Percentiles rank a stretch among this genome's conserved stretches.
Evolutionary conservation across 2,113 vertebrate genomes (phyloP).

Genomic region (Perccottus glenii): DNA sequence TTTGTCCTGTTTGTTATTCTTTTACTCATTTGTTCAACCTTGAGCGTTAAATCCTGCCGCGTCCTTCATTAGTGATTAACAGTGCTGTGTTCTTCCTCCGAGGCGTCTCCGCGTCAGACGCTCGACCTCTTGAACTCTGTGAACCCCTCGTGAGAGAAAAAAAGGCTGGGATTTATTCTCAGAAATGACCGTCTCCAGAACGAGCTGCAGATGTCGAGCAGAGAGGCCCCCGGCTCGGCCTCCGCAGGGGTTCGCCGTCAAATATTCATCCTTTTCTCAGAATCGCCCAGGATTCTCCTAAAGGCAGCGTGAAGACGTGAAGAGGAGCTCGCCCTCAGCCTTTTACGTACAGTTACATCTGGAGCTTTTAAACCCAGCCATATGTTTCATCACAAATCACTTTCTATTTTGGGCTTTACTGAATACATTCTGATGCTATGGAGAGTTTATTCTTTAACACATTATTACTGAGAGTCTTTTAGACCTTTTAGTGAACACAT

Average conservation of each 20-base stretch:
- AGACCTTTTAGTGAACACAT: no score
- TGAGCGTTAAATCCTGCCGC: constrained; percentile 63
- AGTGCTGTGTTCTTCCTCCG: constrained; percentile 59
- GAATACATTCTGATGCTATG: no score
- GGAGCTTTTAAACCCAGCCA: no score
- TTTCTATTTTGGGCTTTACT: no score
- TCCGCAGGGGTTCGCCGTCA: constrained; percentile 29
- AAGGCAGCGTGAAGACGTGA: constrained; percentile 9
- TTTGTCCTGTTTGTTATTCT: constrained; percentile 41
- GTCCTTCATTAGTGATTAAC: constrained; percentile 74
- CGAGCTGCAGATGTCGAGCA: no score
- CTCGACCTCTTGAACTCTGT: constrained; percentile 55
- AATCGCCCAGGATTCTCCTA: constrained; percentile 23
- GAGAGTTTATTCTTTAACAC: no score
- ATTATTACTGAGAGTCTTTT: no score
- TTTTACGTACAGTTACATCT: no score
- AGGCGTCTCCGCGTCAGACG: constrained; percentile 48
- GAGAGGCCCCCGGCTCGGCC: no score
- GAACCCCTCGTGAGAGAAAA: constrained; percentile 38
- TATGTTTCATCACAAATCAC: no score
- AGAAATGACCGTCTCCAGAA: no score
- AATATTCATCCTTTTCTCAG: constrained; percentile 41
- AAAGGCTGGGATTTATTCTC: constrained; percentile 46
- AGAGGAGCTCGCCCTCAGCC: neutral
- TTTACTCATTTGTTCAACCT: constrained; percentile 65